Evolutionary conservation across 2,888 invertebrate genomes (phyloP).

Genomic region (Lutraria lutraria): DNA sequence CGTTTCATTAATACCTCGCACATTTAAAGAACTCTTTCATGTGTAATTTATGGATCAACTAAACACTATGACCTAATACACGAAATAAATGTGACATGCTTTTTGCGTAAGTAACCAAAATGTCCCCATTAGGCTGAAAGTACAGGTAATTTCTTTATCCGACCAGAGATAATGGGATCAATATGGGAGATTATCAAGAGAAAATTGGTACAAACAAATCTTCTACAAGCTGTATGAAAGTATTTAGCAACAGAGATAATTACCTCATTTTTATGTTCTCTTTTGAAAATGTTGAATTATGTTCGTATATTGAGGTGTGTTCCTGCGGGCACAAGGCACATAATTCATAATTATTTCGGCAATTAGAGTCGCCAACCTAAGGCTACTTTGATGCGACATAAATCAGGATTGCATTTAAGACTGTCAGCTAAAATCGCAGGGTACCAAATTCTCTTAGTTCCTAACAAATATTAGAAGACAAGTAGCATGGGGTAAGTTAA

Average conservation of each 20-base stretch:
- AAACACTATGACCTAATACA: no score
- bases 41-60: no score
- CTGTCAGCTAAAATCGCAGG: conserved; percentile 13
- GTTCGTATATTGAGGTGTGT: conserved; percentile 18
- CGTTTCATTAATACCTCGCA: no score
- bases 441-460: neutral
- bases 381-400: conserved; percentile 20
- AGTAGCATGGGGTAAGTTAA: neutral
- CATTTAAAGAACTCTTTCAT: no score
- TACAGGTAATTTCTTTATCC: neutral
- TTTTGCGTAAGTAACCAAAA: neutral
- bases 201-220: neutral
- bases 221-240: neutral
- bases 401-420: conserved; percentile 18
- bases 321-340: neutral
- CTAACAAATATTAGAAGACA: neutral
- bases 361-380: conserved; percentile 7
- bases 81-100: neutral
- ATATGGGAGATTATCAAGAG: neutral
- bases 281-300: conserved; percentile 15
- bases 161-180: neutral
- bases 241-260: conserved; percentile 11
- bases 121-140: neutral
- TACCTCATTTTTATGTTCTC: conserved; percentile 2
- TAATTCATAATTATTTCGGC: conserved; percentile 20